Base-by-base conservation (phyloP, 2,797 vertebrate genomes). In the Sebastes hopkinsi region DNA sequence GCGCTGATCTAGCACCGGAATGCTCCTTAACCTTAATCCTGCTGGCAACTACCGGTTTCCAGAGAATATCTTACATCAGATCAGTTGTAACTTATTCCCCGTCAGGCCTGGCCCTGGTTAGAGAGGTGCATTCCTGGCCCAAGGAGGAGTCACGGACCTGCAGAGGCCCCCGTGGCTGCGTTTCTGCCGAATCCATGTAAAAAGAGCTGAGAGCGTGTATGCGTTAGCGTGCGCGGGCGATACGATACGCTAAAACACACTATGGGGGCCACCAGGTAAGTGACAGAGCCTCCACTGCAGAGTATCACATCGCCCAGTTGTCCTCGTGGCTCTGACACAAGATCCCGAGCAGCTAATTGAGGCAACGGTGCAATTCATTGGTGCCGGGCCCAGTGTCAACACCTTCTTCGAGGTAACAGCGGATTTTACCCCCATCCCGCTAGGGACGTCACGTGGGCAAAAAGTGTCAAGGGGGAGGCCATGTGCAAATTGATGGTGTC, bases 21-120 rank as follows among this genome's bases (percentile, higher is more conserved):
- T 90, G 89, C 91, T 92, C 88, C 90, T 92, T 94, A 93, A 95
- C 96, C 97, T 90, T 74, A 85, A 87, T 88, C 87, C 90, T 87
- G 77, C 81, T 66, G 90, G 88, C 83, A 85, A 85, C 83, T 62
- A 71, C 69, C 13, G 60, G 78, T 89, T 91, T 90, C 91, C 82
- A 84, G 90, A 90, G 89, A 89, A 80, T 87, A 88, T 90, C 88
- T 87, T 88, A 91, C 89, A 89, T 87, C 79, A 68, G 80, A 92
- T 90, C 86, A 84, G 88, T 64, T 86, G 85, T 80, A 89, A 80
- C 80, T 34, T 62, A 23, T 72, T 81, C 79, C 58, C 50, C 54
- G 50, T 85, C 81, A 84, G 79, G 80, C 77, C 80, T 73, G 85
- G 81, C 79, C 84, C 76, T n/a, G 67, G 88, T 87, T 75, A 86